These are phyloP conservation scores for Adelognathus sp. DNA, from an alignment of 2,888 invertebrate species.

Conservation along the genomic window DNA sequence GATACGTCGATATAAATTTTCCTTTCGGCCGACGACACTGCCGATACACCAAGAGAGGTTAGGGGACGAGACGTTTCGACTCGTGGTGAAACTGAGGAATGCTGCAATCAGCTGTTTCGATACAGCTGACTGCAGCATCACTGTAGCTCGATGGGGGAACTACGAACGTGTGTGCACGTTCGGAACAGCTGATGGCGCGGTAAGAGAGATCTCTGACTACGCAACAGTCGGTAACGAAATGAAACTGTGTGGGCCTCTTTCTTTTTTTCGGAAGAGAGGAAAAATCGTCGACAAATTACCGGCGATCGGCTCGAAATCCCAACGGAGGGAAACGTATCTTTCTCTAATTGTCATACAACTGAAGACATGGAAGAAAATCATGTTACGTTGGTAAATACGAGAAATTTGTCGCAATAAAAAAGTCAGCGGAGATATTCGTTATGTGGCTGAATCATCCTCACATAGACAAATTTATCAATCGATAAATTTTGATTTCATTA, in stretches of 20 bases:
- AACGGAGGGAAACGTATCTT: background rate
- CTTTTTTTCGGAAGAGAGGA: background rate
- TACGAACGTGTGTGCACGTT: background rate
- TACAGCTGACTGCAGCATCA: background rate
- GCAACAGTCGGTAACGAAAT: background rate
- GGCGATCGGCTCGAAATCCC: background rate
- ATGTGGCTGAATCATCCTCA: too few relatives aligned
- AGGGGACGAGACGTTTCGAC: constrained; percentile 1
- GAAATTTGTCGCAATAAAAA: background rate
- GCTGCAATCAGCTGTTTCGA: constrained; percentile 36
- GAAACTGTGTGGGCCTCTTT: background rate
- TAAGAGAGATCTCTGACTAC: background rate
- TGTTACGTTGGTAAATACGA: background rate
- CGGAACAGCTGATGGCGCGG: background rate
- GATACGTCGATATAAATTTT: background rate
- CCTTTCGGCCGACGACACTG: background rate
- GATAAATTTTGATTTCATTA: background rate
- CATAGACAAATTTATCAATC: background rate
- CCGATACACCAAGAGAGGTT: constrained; percentile 35
- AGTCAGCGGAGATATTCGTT: background rate
- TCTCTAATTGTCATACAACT: background rate
- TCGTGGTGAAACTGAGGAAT: background rate
- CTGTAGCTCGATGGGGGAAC: background rate
- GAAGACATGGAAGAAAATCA: background rate
- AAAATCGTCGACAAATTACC: background rate